phyloP scores from a whole-genome alignment of 1,140 invertebrate species.

The Drosophila ambigua region DNA sequence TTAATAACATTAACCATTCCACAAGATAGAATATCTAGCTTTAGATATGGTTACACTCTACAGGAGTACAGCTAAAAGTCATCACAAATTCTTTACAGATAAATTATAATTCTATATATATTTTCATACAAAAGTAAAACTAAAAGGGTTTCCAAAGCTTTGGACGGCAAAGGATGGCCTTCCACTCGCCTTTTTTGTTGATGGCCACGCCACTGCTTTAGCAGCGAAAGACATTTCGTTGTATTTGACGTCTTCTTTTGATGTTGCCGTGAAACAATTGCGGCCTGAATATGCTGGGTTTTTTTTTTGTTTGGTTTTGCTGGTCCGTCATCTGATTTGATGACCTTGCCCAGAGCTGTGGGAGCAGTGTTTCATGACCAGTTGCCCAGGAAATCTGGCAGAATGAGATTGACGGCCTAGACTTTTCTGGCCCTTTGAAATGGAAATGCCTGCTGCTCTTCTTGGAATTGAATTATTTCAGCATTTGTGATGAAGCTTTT shows the following conservation, averaged over 20 bases:
- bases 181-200: conserved; percentile 10
- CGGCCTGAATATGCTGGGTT: conserved; percentile 39
- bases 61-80: no score
- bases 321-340: conserved; percentile 54
- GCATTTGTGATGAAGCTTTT: conserved; percentile 27
- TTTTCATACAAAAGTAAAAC: no score
- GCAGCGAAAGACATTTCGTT: conserved; percentile 60
- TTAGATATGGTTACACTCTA: no score
- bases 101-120: no score
- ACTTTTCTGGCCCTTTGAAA: conserved; percentile 16
- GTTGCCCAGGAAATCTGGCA: not conserved
- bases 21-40: no score
- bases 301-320: conserved; percentile 22
- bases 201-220: conserved; percentile 9
- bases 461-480: conserved; percentile 32
- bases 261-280: conserved; percentile 64
- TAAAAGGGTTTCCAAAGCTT: conserved; percentile 11
- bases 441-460: conserved; percentile 37
- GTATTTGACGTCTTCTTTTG: conserved; percentile 62
- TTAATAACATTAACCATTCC: no score
- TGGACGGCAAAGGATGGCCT: conserved; percentile 3
- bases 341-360: conserved; percentile 54
- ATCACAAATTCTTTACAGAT: no score
- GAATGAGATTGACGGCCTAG: conserved; percentile 21
- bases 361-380: conserved; percentile 51